Evolutionary conservation across 2,113 vertebrate genomes (phyloP), one percentile per base, ranked within the genome.

Genomic region (Ctenodactylus gundi): DNA sequence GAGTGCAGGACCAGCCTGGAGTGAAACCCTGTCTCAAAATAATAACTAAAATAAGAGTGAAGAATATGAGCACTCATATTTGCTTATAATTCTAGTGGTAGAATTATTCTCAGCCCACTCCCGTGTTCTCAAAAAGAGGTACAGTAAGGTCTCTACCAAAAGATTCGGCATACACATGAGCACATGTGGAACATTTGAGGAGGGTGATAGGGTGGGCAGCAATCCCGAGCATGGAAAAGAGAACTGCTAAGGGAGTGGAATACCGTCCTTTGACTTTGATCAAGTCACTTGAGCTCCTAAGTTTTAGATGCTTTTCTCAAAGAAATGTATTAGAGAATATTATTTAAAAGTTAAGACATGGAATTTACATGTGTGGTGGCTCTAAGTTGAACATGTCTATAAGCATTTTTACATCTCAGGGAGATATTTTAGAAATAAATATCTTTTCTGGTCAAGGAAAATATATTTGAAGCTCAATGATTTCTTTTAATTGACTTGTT

Each of bases 401-500:
- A 70, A 51, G 49, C 3, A 55, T 44, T 80, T 82, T 77, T 44
- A 58, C 64, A 82, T 1, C 25, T 58, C 21, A 81, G 6, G 58
- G 29, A 83, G 46, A 62, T 39, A 86, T 58, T 51, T 70, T 64
- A 53, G 20, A 68, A 85, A 70, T 82, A 82, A 86, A 58, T 65
- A 89, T 62, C 17, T 94, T 76, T 72, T 65, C 31, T 92, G 53
- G 25, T 15, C 21, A 80, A 88, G 23, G 57, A 85, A 90, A 76
- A 76, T 82, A 49, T 64, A 89, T 55, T 67, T 70, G 53, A 89
- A 70, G 3, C 53, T 95, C 72, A 77, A 6, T 70, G 57, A 85
- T 85, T 91, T 34, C 36, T 80, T 91, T 23, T 55, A 62, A 93
- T 84, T 93, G 27, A 67, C 21, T 75, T 72, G 51, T 84, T 84